These are phyloP conservation scores for Calliphora vomitoria DNA, from an alignment of 2,888 invertebrate genomes.

Conservation along the genomic window DNA sequence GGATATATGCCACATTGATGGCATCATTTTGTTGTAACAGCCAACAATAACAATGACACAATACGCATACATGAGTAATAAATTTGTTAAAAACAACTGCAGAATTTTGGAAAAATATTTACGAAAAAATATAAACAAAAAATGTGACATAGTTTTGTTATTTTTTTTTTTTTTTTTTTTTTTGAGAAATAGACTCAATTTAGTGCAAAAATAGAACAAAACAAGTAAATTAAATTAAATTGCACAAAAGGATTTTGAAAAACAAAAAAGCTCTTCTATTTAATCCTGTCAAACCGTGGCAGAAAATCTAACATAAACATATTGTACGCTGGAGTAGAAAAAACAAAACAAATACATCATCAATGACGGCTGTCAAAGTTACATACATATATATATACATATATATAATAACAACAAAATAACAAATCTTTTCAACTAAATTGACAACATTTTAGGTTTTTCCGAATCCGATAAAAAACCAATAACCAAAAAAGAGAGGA, in stretches of 20 bases:
- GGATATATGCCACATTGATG: constrained; percentile 46
- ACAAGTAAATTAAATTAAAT: constrained; percentile 38
- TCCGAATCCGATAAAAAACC: constrained; percentile 24
- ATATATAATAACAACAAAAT: constrained; percentile 17
- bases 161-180: constrained; percentile 41
- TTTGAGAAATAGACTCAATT: constrained; percentile 4
- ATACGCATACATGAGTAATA: constrained; percentile 41
- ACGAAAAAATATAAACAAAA: neutral
- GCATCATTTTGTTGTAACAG: constrained; percentile 29
- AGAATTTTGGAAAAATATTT: constrained; percentile 37
- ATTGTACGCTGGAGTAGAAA: neutral
- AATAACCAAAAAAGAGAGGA: neutral
- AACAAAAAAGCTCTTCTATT: constrained; percentile 6
- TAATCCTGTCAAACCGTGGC: constrained; percentile 40
- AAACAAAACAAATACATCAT: constrained; percentile 60
- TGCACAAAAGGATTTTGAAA: constrained; percentile 26
- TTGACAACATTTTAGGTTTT: constrained; percentile 48
- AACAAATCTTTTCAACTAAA: constrained; percentile 63
- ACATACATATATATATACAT: constrained; percentile 13
- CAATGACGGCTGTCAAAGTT: constrained; percentile 49
- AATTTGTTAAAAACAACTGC: constrained; percentile 43
- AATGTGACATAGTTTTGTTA: constrained; percentile 21
- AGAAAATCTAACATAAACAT: neutral
- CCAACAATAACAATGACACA: constrained; percentile 10
- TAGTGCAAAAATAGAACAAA: constrained; percentile 12